Conservation (phyloP, 2,113 vertebrate genomes). For the Dendropsophus ebraccatus region DNA sequence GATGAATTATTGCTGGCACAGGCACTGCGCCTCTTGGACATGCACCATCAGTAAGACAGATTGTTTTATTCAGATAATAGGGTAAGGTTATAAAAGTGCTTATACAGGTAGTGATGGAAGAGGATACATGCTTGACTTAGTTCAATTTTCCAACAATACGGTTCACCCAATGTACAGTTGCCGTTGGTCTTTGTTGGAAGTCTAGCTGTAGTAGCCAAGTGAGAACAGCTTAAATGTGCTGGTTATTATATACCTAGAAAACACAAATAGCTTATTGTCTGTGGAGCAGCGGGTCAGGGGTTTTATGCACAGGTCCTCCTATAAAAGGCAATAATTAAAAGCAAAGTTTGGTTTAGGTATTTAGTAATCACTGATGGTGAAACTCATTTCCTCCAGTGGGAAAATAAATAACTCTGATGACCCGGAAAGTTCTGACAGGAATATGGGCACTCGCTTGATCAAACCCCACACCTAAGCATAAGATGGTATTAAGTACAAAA, state of each 20-base stretch:
- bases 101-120: background rate
- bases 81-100: background rate
- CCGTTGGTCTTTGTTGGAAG: background rate
- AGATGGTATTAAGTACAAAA: background rate
- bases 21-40: background rate
- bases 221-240: background rate
- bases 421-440: constrained; percentile 8
- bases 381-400: constrained; percentile 48
- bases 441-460: constrained; percentile 17
- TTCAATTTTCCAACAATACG: background rate
- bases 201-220: background rate
- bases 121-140: constrained; percentile 12
- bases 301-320: constrained; percentile 31
- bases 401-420: constrained; percentile 57
- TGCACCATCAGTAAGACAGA: background rate
- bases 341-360: constrained; percentile 10
- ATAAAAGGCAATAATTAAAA: constrained; percentile 33
- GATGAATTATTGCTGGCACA: background rate
- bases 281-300: constrained; percentile 17
- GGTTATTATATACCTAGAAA: constrained; percentile 10
- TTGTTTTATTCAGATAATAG: background rate
- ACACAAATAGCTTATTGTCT: constrained; percentile 35
- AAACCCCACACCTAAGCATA: constrained; percentile 6
- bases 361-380: constrained; percentile 50
- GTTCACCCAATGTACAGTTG: constrained; percentile 11